phyloP scores from a whole-genome alignment of 1,140 invertebrate genomes.

The Drosophila pseudoananassae region DNA sequence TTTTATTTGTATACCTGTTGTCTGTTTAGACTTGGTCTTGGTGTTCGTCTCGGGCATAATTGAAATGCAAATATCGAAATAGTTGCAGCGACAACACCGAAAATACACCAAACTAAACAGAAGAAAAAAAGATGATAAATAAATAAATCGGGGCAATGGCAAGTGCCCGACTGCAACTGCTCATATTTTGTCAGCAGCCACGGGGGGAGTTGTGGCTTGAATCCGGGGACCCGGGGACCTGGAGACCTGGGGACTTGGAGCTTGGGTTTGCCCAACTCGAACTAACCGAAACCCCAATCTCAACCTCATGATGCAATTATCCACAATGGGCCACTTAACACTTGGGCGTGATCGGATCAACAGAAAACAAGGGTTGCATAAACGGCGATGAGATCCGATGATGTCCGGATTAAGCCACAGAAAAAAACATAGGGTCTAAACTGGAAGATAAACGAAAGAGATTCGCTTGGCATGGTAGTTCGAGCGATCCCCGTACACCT shows the following conservation, averaged over 20 bases:
- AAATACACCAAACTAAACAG: slow-evolving; percentile 12
- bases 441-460: slow-evolving; percentile 26
- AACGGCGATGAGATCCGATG: slow-evolving; percentile 27
- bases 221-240: no score
- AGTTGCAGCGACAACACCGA: slow-evolving; percentile 13
- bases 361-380: slow-evolving; percentile 7
- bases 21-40: slow-evolving; percentile 54
- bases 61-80: slow-evolving; percentile 54
- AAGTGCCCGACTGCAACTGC: slow-evolving; percentile 33
- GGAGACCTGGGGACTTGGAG: background rate
- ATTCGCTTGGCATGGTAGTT: slow-evolving; percentile 35
- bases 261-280: slow-evolving; percentile 15
- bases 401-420: slow-evolving; percentile 27
- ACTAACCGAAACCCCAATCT: background rate
- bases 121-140: background rate
- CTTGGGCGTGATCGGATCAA: slow-evolving; percentile 38
- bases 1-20: slow-evolving; percentile 57
- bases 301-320: slow-evolving; percentile 52
- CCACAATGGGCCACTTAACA: slow-evolving; percentile 58
- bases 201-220: no score
- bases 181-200: slow-evolving; percentile 3
- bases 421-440: slow-evolving; percentile 17
- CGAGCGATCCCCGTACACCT: background rate
- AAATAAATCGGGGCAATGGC: slow-evolving; percentile 12
- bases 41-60: slow-evolving; percentile 40